Percentiles rank a stretch among this genome's conserved stretches.
Conservation (phyloP, 2,113 vertebrate genomes). For the Channa argus region DNA sequence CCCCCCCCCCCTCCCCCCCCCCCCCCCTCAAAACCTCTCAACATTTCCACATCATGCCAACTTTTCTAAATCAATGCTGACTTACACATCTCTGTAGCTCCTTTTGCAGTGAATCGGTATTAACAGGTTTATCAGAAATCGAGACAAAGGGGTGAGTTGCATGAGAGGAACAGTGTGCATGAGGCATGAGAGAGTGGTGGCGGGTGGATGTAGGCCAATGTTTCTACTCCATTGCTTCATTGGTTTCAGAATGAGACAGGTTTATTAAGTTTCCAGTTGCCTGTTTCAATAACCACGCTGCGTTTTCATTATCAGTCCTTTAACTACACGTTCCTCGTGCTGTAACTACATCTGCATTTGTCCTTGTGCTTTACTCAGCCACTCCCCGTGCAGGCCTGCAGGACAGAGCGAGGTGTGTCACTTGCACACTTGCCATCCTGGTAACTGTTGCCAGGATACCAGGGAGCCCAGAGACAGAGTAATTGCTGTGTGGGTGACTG, state of each 20-base stretch:
- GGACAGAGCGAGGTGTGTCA: slow-evolving; percentile 49
- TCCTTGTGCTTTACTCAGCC: not conserved
- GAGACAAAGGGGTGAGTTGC: slow-evolving; percentile 30
- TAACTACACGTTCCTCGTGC: not conserved
- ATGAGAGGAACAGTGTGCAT: slow-evolving; percentile 26
- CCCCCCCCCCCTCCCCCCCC: slow-evolving; percentile 65
- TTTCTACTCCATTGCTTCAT: slow-evolving; percentile 70
- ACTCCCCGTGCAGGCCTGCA: slow-evolving; percentile 10
- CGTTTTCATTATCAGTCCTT: not conserved
- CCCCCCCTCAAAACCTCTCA: slow-evolving; percentile 60
- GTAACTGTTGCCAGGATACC: slow-evolving; percentile 82
- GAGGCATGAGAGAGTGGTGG: slow-evolving; percentile 15
- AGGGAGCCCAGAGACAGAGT: slow-evolving; percentile 44
- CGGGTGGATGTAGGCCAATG: slow-evolving; percentile 65
- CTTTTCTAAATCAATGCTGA: slow-evolving; percentile 31
- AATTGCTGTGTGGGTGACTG: slow-evolving; percentile 56
- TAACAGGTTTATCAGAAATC: not conserved
- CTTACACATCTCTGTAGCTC: slow-evolving; percentile 1
- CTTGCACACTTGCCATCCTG: slow-evolving; percentile 33
- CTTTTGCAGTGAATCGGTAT: slow-evolving; percentile 6
- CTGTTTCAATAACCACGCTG: not conserved
- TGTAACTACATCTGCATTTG: slow-evolving; percentile 3
- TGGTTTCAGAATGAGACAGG: slow-evolving; percentile 39
- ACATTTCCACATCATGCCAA: slow-evolving; percentile 17
- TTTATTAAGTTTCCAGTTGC: slow-evolving; percentile 10